Conservation (phyloP, 2,888 invertebrate genomes). For the Cybosia mesomella region DNA sequence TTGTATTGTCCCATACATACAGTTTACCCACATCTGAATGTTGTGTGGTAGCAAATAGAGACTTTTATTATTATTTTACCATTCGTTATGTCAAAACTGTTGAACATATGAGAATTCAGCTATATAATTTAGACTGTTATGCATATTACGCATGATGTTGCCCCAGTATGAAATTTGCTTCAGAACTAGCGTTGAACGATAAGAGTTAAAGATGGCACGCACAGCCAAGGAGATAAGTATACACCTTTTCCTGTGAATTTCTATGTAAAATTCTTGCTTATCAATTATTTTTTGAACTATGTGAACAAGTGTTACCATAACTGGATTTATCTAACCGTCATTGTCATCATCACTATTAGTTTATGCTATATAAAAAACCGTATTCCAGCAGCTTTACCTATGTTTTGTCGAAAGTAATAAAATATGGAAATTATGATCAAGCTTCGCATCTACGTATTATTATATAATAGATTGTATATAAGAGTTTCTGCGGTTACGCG, state of each 20-base stretch:
- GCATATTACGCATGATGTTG: background rate
- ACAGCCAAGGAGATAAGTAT: too few species aligned
- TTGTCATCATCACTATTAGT: background rate
- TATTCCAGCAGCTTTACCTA: background rate
- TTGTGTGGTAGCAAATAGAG: background rate
- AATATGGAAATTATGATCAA: background rate
- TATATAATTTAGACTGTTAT: background rate
- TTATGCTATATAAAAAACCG: too few species aligned
- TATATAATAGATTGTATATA: slow-evolving; percentile 7
- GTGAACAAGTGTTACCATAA: background rate
- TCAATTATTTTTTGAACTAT: too few species aligned
- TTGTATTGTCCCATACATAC: background rate
- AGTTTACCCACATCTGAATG: background rate
- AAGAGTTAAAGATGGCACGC: too few species aligned
- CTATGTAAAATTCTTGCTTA: too few species aligned
- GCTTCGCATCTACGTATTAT: slow-evolving; percentile 10
- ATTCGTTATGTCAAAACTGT: background rate
- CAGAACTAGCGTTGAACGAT: background rate
- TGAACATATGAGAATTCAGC: background rate
- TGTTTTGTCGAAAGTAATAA: background rate
- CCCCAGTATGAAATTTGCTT: background rate
- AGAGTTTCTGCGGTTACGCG: slow-evolving; percentile 6
- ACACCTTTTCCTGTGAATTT: too few species aligned
- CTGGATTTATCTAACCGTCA: background rate
- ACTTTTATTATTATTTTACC: background rate